phyloP scores from a whole-genome alignment of 2,113 vertebrate species.

The Albula glossodonta region DNA sequence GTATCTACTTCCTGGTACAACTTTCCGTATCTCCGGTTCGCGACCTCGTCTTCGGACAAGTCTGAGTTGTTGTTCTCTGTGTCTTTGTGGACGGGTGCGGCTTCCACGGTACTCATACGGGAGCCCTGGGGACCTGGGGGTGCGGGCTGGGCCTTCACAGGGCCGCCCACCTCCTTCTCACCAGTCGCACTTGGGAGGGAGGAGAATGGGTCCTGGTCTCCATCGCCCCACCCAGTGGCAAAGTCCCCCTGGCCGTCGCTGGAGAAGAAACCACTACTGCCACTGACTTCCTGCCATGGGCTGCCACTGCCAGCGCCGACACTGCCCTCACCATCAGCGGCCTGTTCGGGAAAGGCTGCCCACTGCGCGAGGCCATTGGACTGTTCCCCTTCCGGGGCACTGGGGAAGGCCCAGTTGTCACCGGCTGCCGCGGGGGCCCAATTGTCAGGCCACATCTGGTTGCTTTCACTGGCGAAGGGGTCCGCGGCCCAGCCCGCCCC shows the following conservation, averaged over 20 bases:
- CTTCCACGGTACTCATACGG: slow-evolving; percentile 66
- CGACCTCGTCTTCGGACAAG: slow-evolving; percentile 95
- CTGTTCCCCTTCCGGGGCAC: slow-evolving; percentile 50
- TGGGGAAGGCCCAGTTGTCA: slow-evolving; percentile 53
- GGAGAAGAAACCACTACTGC: slow-evolving; percentile 56
- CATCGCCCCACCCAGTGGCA: slow-evolving; percentile 52
- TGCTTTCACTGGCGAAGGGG: slow-evolving; percentile 48
- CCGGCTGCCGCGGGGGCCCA: slow-evolving; percentile 59
- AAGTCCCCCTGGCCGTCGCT: slow-evolving; percentile 55
- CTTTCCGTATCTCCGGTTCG: slow-evolving; percentile 91
- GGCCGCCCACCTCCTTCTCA: slow-evolving; percentile 42
- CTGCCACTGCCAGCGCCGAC: slow-evolving; percentile 46
- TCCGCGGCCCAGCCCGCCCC: slow-evolving; percentile 55
- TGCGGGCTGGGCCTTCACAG: slow-evolving; percentile 51
- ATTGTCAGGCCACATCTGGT: slow-evolving; percentile 57
- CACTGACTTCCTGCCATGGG: slow-evolving; percentile 63
- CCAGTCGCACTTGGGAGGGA: slow-evolving; percentile 32
- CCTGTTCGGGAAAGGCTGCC: slow-evolving; percentile 57
- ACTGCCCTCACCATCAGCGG: slow-evolving; percentile 50
- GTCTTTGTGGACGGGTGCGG: slow-evolving; percentile 77
- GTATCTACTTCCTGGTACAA: slow-evolving; percentile 91
- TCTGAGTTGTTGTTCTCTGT: slow-evolving; percentile 86
- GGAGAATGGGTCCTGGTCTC: slow-evolving; percentile 47
- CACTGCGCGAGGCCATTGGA: slow-evolving; percentile 62
- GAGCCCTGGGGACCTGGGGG: slow-evolving; percentile 54